phyloP scores from a whole-genome alignment of 2,113 vertebrate species.

The Phodopus roborovskii region DNA sequence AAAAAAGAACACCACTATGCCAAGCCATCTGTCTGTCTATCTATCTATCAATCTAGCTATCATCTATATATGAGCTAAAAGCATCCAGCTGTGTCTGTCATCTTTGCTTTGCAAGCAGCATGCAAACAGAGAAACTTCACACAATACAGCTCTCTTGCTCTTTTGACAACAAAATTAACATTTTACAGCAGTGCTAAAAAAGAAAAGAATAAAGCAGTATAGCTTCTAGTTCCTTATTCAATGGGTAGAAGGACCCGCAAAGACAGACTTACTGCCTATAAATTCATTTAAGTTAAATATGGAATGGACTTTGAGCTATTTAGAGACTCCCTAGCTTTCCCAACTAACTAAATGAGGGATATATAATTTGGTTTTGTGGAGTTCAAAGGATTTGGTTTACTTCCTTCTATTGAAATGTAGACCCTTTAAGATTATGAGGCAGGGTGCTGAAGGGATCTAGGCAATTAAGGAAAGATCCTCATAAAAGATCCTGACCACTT shows the following conservation, averaged over 20 bases:
- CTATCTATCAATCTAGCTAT: no score
- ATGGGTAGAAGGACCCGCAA: neutral
- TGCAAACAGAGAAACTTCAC: neutral
- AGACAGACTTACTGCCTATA: neutral
- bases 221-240: neutral
- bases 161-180: neutral
- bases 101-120: neutral
- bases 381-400: neutral
- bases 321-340: neutral
- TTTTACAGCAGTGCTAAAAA: neutral
- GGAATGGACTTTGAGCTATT: neutral
- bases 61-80: neutral
- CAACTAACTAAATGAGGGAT: neutral
- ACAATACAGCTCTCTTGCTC: neutral
- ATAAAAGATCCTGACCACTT: neutral
- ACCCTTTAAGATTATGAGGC: neutral
- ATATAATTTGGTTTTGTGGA: neutral
- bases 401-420: neutral
- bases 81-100: neutral
- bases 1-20: neutral
- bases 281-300: conserved; percentile 38
- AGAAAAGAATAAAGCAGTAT: neutral
- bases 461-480: neutral
- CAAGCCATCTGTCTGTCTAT: neutral
- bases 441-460: neutral